A percentile compares a stretch with the other conserved stretches of the same genome.
Conservation (phyloP, 2,113 vertebrate genomes). For the Colaptes auratus region DNA sequence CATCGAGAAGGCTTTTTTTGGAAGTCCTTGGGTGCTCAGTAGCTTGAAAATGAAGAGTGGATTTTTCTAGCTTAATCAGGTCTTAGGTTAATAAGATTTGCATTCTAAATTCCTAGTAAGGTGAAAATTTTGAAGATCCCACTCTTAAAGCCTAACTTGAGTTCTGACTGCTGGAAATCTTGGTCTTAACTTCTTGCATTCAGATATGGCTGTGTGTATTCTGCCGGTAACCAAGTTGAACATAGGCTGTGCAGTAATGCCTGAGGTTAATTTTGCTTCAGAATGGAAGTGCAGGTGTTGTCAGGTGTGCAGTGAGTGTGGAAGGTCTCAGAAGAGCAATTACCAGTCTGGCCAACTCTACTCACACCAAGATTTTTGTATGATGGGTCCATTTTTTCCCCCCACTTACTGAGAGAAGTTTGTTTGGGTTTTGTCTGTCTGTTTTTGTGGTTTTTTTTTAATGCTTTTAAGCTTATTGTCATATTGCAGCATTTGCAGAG, state of each 20-base stretch:
- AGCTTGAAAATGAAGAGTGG: not conserved
- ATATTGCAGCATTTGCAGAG: not conserved
- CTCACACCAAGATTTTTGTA: not conserved
- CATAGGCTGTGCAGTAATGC: not conserved
- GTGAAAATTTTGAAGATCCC: not conserved
- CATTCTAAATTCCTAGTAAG: not conserved
- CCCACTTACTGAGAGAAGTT: not conserved
- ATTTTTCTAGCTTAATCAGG: not conserved
- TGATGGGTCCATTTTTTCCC: not conserved
- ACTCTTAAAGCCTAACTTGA: not conserved
- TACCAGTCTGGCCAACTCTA: not conserved
- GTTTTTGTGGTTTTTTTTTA: too few species aligned
- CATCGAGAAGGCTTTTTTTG: fast-evolving
- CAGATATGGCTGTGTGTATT: not conserved
- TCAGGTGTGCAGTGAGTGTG: not conserved
- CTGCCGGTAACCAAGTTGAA: constrained; percentile 4
- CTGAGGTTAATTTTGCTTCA: not conserved
- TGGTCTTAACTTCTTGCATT: not conserved
- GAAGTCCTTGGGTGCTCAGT: not conserved
- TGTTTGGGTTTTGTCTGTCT: too few species aligned
- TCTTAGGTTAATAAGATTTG: not conserved
- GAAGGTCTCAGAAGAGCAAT: constrained; percentile 23
- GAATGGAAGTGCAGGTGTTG: not conserved
- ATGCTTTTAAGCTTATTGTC: too few species aligned
- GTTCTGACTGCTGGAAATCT: not conserved